Evolutionary conservation across 2,888 invertebrate species (phyloP).

Genomic region (Aleiodes leptofemur): DNA sequence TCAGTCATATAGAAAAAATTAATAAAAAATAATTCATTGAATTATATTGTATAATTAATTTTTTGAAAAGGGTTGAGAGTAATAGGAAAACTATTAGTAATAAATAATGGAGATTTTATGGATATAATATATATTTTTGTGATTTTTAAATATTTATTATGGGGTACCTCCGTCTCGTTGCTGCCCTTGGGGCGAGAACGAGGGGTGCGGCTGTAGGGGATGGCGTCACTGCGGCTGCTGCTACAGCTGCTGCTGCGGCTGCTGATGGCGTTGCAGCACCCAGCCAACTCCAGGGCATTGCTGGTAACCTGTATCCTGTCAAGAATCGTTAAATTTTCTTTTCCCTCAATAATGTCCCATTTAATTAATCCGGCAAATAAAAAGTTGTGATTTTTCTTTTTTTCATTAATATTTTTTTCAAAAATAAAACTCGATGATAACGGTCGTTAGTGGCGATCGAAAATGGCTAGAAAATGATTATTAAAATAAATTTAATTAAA

Average conservation of each 20-base stretch:
- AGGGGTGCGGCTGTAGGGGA: conserved; percentile 81
- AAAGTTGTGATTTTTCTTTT: neutral
- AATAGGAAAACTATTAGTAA: no score
- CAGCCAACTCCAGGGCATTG: conserved; percentile 87
- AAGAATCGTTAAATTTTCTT: conserved; percentile 55
- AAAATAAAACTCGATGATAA: conserved; percentile 31
- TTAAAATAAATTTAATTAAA: neutral
- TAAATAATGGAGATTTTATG: no score
- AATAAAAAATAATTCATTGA: neutral
- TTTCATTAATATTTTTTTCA: neutral
- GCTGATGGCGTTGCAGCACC: conserved; percentile 77
- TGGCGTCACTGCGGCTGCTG: conserved; percentile 78
- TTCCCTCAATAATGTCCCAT: conserved; percentile 43
- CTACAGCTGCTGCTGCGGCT: conserved; percentile 80
- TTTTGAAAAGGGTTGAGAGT: no score
- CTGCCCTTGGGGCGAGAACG: conserved; percentile 83
- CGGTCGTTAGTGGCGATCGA: conserved; percentile 49
- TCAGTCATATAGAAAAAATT: neutral
- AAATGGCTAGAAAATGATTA: conserved; percentile 42
- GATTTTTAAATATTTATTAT: conserved; percentile 45
- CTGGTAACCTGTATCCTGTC: conserved; percentile 86
- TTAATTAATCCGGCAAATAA: neutral
- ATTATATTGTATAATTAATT: neutral
- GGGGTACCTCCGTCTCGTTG: conserved; percentile 84
- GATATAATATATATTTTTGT: neutral